Base-by-base conservation (phyloP, 2,113 vertebrate species). In the Epinephelus lanceolatus region DNA sequence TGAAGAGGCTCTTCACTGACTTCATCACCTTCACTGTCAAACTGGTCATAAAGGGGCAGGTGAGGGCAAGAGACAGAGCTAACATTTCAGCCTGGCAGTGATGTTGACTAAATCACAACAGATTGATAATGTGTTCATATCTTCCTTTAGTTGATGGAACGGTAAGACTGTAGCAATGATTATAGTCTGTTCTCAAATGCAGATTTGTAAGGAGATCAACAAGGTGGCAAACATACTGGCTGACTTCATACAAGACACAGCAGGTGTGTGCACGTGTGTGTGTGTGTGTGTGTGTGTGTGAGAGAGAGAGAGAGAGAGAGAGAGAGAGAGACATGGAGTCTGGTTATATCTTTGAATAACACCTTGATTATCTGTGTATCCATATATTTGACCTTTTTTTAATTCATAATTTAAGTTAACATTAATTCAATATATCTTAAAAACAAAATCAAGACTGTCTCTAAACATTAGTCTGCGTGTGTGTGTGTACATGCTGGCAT, bases 161-260 rank as follows among this genome's bases (percentile, higher is more conserved):
- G 15, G 15, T n/a, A 6, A 13, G 7, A 19, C n/a, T 33, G 33
- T 9, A 76, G 30, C n/a, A 45, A n/a, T 49, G 10, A 61, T 12
- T 2, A 5, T 30, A 8, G 8, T 87, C 8, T 88, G 10, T 88
- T 63, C 72, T 77, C 71, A 51, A 40, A 9, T 86, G 27, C 87
- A 98, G 97, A 96, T 97, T 70, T 98, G 97, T 91, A 96, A 96
- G 5, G 97, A 99, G 93, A 97, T 98, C 66, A 96, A 96, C 89
- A 92, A 93, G 68, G 89, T 96, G 77, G 91, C 96, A 71, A 95
- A 96, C 67, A 90, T 95, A 0, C 85, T 98, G 89, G 96, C 97
- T 23, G 91, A 94, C 76, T 98, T 96, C 84, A 91, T 97, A 53
- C 95, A 96, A 53, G 91, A 94, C 10, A 93, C 70, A 68, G 96